Evolutionary conservation across 2,888 invertebrate genomes (phyloP).

Genomic region (Plagiodera versicolora): DNA sequence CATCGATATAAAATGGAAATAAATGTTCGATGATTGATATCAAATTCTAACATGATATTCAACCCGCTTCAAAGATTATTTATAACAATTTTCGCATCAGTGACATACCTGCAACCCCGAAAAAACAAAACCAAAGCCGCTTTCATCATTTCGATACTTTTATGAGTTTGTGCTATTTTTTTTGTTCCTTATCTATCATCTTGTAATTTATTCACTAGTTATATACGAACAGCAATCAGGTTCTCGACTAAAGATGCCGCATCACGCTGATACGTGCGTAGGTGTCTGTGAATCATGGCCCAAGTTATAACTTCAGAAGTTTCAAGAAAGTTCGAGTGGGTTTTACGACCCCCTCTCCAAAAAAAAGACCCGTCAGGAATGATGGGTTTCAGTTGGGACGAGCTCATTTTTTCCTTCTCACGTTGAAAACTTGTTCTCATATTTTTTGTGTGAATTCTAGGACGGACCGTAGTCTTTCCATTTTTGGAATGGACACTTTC

Average conservation of each 20-base stretch:
- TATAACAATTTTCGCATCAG: no score
- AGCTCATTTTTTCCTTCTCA: neutral
- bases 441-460: conserved; percentile 29
- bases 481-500: conserved; percentile 45
- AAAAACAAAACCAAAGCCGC: no score
- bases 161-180: no score
- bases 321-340: neutral
- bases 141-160: no score
- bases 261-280: neutral
- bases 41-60: no score
- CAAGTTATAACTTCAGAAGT: neutral
- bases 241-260: neutral
- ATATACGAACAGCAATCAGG: neutral
- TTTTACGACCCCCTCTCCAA: neutral
- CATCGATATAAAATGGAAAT: no score
- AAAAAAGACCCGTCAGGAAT: neutral
- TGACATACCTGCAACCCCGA: no score
- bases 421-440: no score
- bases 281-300: neutral
- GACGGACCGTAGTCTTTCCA: conserved; percentile 35
- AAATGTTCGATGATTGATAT: no score
- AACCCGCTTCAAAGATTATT: no score
- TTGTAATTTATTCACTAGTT: neutral
- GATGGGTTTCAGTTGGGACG: neutral
- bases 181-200: no score